Percentiles rank a stretch among this genome's conserved stretches.
Evolutionary conservation across 92 coral and sea anemone genomes (phyloP).

Genomic region (Micromussa lordhowensis): DNA sequence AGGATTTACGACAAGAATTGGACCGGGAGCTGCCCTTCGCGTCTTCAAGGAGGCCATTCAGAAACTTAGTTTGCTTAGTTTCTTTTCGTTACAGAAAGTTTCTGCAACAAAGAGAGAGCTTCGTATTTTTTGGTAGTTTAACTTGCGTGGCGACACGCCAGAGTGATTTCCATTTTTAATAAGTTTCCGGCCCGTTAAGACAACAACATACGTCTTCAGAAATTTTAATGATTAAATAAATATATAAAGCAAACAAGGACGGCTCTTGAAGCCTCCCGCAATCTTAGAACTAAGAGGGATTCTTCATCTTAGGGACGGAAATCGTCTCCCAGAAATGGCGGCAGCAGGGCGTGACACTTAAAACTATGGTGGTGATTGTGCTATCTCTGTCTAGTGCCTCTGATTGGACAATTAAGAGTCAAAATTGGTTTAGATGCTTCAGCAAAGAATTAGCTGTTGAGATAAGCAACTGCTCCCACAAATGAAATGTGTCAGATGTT

Average conservation of each 20-base stretch:
- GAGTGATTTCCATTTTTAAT: neutral
- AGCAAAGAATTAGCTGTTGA: neutral
- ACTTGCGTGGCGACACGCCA: neutral
- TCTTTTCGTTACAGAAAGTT: no score
- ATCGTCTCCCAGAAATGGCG: neutral
- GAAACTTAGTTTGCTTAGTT: neutral
- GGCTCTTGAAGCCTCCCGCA: neutral
- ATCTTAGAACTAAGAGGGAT: neutral
- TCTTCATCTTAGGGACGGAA: no score
- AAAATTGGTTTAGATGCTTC: neutral
- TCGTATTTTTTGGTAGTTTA: no score
- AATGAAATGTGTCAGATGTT: neutral
- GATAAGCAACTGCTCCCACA: neutral
- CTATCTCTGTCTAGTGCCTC: neutral
- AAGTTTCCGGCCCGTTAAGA: neutral
- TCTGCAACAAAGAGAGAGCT: neutral
- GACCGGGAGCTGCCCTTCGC: neutral
- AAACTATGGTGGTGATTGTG: neutral
- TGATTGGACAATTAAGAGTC: neutral
- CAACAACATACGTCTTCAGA: slow-evolving; percentile 7
- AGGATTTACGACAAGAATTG: slow-evolving; percentile 16
- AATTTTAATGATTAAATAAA: slow-evolving; percentile 4
- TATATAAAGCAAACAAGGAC: slow-evolving; percentile 4
- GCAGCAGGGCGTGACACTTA: neutral
- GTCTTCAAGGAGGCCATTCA: slow-evolving; percentile 12